A percentile compares a stretch with the other conserved stretches of the same genome.
phyloP scores from a whole-genome alignment of 2,888 invertebrate genomes.

The Drosophila longiperda region DNA sequence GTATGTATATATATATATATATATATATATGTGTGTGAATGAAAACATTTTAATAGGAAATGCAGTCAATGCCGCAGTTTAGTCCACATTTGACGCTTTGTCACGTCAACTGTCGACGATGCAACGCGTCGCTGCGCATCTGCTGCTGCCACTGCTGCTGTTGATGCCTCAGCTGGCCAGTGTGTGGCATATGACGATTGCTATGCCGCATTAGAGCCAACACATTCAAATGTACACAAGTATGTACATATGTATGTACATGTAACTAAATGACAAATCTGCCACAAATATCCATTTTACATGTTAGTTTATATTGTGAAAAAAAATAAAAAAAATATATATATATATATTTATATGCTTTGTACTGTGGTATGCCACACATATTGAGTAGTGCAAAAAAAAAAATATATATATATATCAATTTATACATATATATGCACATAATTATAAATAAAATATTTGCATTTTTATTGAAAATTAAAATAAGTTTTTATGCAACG shows the following conservation, averaged over 20 bases:
- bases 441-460: slow-evolving; percentile 76
- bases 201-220: background rate
- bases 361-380: slow-evolving; percentile 28
- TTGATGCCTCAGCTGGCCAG: background rate
- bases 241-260: background rate
- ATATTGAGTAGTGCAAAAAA: slow-evolving; percentile 40
- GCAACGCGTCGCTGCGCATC: background rate
- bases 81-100: slow-evolving; percentile 20
- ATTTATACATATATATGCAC: slow-evolving; percentile 17
- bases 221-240: background rate
- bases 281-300: slow-evolving; percentile 16
- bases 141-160: background rate
- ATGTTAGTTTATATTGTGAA: slow-evolving; percentile 5
- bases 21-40: background rate
- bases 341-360: background rate
- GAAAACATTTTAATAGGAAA: background rate
- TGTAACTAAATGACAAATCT: slow-evolving; percentile 31
- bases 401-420: slow-evolving; percentile 11
- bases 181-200: slow-evolving; percentile 6
- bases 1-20: background rate
- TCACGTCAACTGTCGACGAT: slow-evolving; percentile 1
- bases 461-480: slow-evolving; percentile 78
- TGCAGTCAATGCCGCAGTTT: slow-evolving; percentile 10
- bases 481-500: slow-evolving; percentile 64
- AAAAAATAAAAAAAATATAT: background rate